Percentiles rank a stretch among this genome's conserved stretches.
phyloP scores from a whole-genome alignment of 2,888 invertebrate genomes.

The Coenonympha glycerion region DNA sequence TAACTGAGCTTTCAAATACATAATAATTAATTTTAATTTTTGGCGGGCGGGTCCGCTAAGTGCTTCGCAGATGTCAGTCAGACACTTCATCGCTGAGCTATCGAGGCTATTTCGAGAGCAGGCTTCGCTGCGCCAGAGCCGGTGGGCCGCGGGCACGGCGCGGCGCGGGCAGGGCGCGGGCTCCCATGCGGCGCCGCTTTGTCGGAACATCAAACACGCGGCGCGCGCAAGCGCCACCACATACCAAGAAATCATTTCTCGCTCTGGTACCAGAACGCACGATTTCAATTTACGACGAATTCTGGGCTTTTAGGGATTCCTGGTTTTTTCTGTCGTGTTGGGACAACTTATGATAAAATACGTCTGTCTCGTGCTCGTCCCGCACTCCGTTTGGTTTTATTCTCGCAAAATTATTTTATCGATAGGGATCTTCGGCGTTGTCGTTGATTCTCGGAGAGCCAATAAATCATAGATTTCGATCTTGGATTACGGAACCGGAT shows the following conservation, averaged over 20 bases:
- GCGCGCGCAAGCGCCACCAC: constrained; percentile 26
- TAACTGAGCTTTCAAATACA: too few species aligned
- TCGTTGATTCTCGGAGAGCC: too few species aligned
- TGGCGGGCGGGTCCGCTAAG: too few species aligned
- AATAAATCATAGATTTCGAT: too few species aligned
- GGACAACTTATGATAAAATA: constrained; percentile 1
- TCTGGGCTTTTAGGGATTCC: constrained; percentile 20
- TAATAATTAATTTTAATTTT: too few species aligned
- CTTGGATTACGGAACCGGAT: too few species aligned
- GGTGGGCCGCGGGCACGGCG: background rate
- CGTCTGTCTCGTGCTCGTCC: background rate
- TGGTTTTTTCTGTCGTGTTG: constrained; percentile 14
- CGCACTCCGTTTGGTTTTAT: background rate
- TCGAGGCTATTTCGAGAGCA: background rate
- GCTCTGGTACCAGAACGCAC: constrained; percentile 35
- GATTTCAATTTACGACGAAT: constrained; percentile 30
- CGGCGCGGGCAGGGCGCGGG: constrained; percentile 3
- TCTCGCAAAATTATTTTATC: background rate
- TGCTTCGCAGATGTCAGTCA: too few species aligned
- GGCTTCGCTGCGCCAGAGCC: background rate
- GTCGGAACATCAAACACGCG: constrained; percentile 62
- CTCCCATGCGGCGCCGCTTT: constrained; percentile 45
- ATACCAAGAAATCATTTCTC: constrained; percentile 36
- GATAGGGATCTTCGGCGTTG: too few species aligned
- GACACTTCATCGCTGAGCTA: too few species aligned